These are phyloP conservation scores for Bombyx huttoni DNA, from an alignment of 2,888 invertebrate species.

Conservation along the genomic window DNA sequence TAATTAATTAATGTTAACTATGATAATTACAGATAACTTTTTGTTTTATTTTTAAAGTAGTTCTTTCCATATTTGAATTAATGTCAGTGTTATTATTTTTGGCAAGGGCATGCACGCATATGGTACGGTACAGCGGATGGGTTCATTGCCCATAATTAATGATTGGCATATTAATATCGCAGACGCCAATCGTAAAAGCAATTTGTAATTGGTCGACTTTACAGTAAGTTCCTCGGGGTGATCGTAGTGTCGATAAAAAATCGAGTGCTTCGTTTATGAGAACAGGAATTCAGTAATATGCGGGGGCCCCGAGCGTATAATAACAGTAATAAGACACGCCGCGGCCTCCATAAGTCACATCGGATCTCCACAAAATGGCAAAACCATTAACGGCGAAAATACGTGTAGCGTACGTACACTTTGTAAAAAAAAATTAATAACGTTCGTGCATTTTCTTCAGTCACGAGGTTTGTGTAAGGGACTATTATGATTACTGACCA, in stretches of 20 bases:
- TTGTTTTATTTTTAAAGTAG: no score
- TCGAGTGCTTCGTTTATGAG: conserved; percentile 12
- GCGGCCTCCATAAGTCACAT: conserved; percentile 48
- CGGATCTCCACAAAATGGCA: conserved; percentile 12
- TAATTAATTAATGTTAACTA: no score
- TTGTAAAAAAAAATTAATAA: not conserved
- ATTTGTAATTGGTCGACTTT: conserved; percentile 8
- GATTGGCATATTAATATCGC: conserved; percentile 5
- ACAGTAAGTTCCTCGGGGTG: conserved; percentile 19
- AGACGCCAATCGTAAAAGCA: conserved; percentile 9
- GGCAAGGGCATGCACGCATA: not conserved
- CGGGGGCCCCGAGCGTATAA: conserved; percentile 39
- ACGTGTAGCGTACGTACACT: not conserved
- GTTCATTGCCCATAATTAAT: conserved; percentile 3
- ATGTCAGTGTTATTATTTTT: no score
- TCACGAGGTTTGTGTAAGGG: not conserved
- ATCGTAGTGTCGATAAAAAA: conserved; percentile 21
- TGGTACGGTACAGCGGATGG: no score
- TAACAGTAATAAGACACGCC: conserved; percentile 53
- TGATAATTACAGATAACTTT: no score
- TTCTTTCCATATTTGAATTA: no score
- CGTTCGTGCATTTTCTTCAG: not conserved
- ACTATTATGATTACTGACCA: not conserved
- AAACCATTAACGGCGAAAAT: conserved; percentile 2
- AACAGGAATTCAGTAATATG: conserved; percentile 17